Percentiles rank a stretch among this genome's conserved stretches.
phyloP scores from a whole-genome alignment of 2,113 vertebrate species.

The Mola mola region DNA sequence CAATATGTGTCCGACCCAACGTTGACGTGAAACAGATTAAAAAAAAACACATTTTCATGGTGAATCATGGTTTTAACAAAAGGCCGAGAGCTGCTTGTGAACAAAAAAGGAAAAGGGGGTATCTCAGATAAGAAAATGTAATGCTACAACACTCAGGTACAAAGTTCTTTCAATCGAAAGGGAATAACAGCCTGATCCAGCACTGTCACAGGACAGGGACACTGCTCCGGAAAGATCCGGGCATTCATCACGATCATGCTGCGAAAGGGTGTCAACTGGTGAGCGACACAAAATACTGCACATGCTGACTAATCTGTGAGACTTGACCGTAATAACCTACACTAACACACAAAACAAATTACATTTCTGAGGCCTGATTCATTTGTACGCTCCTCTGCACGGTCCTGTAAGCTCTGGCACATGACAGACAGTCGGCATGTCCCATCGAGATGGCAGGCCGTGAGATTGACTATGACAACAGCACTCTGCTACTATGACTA shows the following conservation, averaged over 20 bases:
- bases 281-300: not conserved
- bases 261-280: not conserved
- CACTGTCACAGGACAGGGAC: slow-evolving; percentile 7
- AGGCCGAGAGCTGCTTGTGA: not conserved
- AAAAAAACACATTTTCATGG: not conserved
- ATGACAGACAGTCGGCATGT: slow-evolving; percentile 56
- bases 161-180: slow-evolving; percentile 1
- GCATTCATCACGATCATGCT: not conserved
- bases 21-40: too few relatives aligned
- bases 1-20: too few relatives aligned
- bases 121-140: slow-evolving; percentile 9
- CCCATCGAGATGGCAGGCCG: slow-evolving; percentile 40
- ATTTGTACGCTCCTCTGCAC: not conserved
- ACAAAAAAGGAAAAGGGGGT: not conserved
- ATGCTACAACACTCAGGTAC: not conserved
- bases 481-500: slow-evolving; percentile 61
- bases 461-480: slow-evolving; percentile 65
- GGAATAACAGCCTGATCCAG: too few relatives aligned
- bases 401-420: slow-evolving; percentile 25
- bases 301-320: too few relatives aligned
- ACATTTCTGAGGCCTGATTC: not conserved
- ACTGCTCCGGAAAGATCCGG: too few relatives aligned
- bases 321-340: too few relatives aligned
- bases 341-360: too few relatives aligned
- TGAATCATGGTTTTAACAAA: slow-evolving; percentile 9